These are phyloP conservation scores for Varanus salvator DNA, from an alignment of 2,113 vertebrate species.

Conservation along the genomic window DNA sequence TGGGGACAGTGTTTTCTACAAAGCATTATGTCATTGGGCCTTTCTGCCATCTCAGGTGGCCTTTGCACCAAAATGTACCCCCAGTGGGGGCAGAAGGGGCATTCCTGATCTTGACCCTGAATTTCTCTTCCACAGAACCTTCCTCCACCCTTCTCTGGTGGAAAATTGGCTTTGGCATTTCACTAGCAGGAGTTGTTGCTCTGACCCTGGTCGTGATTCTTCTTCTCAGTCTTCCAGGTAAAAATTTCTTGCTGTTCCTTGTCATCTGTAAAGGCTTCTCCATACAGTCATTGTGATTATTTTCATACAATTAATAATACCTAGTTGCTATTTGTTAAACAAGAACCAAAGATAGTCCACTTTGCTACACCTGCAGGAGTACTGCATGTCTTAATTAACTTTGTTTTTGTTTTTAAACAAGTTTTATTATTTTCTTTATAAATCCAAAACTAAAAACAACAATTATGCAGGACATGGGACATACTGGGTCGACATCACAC, in stretches of 20 bases:
- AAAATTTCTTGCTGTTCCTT: neutral
- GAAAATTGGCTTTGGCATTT: conserved; percentile 10
- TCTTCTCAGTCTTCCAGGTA: neutral
- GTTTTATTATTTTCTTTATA: too few relatives aligned
- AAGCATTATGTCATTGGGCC: neutral
- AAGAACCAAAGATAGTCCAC: neutral
- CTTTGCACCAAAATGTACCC: neutral
- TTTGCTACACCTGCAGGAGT: neutral
- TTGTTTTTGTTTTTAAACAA: too few relatives aligned
- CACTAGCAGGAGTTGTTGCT: neutral
- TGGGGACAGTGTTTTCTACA: neutral
- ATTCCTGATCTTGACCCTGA: neutral
- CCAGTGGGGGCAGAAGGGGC: neutral
- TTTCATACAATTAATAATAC: neutral
- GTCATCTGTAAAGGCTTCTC: neutral
- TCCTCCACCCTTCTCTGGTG: neutral
- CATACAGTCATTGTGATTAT: neutral
- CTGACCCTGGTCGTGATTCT: neutral
- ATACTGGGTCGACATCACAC: too few relatives aligned
- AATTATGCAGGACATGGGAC: too few relatives aligned
- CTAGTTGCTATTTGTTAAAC: neutral
- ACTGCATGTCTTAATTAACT: too few relatives aligned
- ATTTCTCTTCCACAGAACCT: conserved; percentile 2
- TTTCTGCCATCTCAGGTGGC: neutral
- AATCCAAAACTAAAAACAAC: too few relatives aligned